phyloP scores from a whole-genome alignment of 1,140 invertebrate genomes.

The Chionoecetes opilio region DNA sequence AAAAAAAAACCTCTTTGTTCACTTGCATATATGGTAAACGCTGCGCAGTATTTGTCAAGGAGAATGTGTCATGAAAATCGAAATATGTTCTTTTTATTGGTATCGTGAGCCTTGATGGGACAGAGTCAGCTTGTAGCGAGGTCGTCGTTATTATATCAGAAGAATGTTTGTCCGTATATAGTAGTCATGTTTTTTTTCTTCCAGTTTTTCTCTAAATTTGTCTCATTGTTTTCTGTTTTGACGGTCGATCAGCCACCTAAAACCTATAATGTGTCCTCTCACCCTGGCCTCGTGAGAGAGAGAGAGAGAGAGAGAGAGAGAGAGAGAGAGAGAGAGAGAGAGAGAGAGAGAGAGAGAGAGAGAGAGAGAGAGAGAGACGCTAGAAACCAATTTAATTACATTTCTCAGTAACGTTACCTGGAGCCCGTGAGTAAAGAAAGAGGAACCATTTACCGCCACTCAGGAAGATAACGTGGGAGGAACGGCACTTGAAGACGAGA shows the following conservation, averaged over 20 bases:
- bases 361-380: not conserved
- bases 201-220: too few species aligned
- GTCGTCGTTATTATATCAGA: not conserved
- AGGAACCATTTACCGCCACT: not conserved
- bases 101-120: not conserved
- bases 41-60: too few species aligned
- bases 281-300: not conserved
- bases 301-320: slow-evolving; percentile 27
- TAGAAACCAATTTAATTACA: not conserved
- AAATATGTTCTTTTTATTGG: not conserved
- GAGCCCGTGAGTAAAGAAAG: not conserved
- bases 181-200: too few species aligned
- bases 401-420: slow-evolving; percentile 12
- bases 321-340: slow-evolving; percentile 27
- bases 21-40: too few species aligned
- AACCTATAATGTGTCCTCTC: not conserved
- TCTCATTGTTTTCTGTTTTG: not conserved
- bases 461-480: not conserved
- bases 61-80: not conserved
- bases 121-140: not conserved
- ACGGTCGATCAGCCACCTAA: not conserved
- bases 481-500: not conserved
- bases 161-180: not conserved
- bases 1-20: too few species aligned
- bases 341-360: slow-evolving; percentile 27